phyloP scores from a whole-genome alignment of 2,888 invertebrate species.

The Eretmocerus hayati region DNA sequence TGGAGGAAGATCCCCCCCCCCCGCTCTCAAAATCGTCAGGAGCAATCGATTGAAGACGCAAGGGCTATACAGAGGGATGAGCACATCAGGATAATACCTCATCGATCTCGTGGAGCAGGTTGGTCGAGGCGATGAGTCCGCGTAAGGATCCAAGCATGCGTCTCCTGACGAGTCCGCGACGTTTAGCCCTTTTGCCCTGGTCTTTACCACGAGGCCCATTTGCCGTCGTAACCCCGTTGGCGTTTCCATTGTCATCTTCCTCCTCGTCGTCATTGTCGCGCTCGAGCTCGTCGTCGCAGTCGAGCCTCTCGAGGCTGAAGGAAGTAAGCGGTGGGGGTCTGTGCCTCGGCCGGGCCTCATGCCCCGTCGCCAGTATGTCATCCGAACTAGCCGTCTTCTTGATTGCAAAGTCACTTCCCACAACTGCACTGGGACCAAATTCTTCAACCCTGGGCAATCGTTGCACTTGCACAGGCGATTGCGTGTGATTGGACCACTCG shows the following conservation, averaged over 20 bases:
- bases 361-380: constrained; percentile 28
- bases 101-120: constrained; percentile 39
- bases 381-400: constrained; percentile 33
- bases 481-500: constrained; percentile 25
- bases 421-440: constrained; percentile 29
- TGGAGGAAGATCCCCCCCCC: too few relatives aligned
- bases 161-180: constrained; percentile 39
- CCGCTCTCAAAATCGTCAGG: too few relatives aligned
- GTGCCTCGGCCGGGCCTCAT: constrained; percentile 19
- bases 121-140: constrained; percentile 42
- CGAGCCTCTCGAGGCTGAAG: constrained; percentile 35
- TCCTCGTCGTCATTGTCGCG: constrained; percentile 25
- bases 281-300: constrained; percentile 28
- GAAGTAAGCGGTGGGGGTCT: constrained; percentile 30
- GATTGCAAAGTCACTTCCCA: constrained; percentile 6
- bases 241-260: constrained; percentile 25
- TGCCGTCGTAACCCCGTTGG: constrained; percentile 1
- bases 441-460: constrained; percentile 35
- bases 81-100: too few relatives aligned
- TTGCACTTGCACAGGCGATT: too few relatives aligned
- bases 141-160: constrained; percentile 44
- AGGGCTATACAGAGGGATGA: too few relatives aligned
- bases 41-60: too few relatives aligned
- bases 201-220: constrained; percentile 18
- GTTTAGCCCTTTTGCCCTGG: background rate